Percentiles rank a stretch among this genome's conserved stretches.
Evolutionary conservation across 2,888 invertebrate species (phyloP).

Genomic region (Polyommatus icarus): DNA sequence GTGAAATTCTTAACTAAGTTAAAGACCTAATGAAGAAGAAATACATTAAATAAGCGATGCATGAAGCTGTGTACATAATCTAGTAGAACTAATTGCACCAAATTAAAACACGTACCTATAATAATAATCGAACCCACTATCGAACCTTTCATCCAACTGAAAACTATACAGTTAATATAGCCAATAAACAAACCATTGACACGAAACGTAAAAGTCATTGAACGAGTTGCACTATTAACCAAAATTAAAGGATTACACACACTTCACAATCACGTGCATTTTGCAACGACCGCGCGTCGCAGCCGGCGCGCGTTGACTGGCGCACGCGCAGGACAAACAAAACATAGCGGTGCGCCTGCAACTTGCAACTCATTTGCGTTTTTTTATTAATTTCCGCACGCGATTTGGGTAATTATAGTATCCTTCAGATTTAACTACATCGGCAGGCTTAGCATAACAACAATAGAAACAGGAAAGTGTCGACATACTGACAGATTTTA

Average conservation of each 20-base stretch:
- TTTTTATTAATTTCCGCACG: background rate
- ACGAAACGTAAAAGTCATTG: slow-evolving; percentile 26
- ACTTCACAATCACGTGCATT: background rate
- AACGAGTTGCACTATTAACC: background rate
- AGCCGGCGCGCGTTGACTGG: background rate
- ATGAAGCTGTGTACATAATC: background rate
- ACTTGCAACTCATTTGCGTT: background rate
- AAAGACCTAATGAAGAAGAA: no score
- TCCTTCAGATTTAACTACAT: no score
- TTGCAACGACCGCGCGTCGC: slow-evolving; percentile 13
- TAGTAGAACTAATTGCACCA: background rate
- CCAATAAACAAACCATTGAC: slow-evolving; percentile 22
- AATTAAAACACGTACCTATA: background rate
- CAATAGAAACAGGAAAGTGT: no score
- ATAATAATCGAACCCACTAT: background rate
- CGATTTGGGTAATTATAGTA: background rate
- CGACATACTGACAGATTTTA: no score
- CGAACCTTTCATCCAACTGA: background rate
- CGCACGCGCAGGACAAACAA: slow-evolving; percentile 24
- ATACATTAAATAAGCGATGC: background rate
- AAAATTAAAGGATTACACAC: slow-evolving; percentile 9
- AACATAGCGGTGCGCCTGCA: slow-evolving; percentile 31
- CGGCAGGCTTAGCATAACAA: no score
- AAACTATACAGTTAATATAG: background rate
- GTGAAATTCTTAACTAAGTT: no score